Conservation (phyloP, 2,113 vertebrate species). For the Anhinga anhinga region DNA sequence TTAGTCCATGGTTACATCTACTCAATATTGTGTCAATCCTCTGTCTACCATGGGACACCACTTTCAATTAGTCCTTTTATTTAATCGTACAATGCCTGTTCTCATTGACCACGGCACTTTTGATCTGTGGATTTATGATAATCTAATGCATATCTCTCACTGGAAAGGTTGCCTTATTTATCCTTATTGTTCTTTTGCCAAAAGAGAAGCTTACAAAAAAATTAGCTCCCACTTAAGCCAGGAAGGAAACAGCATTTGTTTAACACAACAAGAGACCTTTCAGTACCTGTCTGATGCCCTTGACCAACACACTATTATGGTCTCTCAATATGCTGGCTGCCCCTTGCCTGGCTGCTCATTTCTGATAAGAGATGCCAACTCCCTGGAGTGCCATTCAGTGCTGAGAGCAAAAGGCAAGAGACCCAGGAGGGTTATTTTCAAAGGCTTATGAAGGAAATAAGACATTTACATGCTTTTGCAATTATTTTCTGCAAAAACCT, state of each 20-base stretch:
- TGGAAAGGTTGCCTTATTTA: conserved; percentile 68
- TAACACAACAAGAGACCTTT: conserved; percentile 75
- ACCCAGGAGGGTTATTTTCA: conserved; percentile 68
- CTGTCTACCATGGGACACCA: conserved; percentile 25
- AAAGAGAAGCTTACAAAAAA: conserved; percentile 69
- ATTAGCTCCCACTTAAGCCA: conserved; percentile 63
- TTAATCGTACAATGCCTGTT: conserved; percentile 61
- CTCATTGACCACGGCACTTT: conserved; percentile 71
- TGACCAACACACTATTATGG: conserved; percentile 66
- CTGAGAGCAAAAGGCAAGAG: conserved; percentile 54
- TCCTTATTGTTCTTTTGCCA: conserved; percentile 72
- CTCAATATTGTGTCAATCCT: conserved; percentile 49
- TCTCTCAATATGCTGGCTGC: conserved; percentile 74
- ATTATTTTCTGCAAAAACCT: conserved; percentile 53
- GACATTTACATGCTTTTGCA: conserved; percentile 67
- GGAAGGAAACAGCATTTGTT: conserved; percentile 81
- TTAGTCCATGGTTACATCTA: conserved; percentile 20
- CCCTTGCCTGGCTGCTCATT: conserved; percentile 73
- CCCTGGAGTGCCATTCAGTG: conserved; percentile 70
- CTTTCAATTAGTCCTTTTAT: conserved; percentile 77
- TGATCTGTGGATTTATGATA: conserved; percentile 76
- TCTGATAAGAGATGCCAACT: conserved; percentile 77
- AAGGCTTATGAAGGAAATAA: conserved; percentile 71
- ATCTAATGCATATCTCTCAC: conserved; percentile 71
- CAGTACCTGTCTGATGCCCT: conserved; percentile 78